Percentiles rank a stretch among this genome's conserved stretches.
These are phyloP conservation scores for Drosophila guanche DNA, from an alignment of 1,140 invertebrate species.

Conservation along the genomic window DNA sequence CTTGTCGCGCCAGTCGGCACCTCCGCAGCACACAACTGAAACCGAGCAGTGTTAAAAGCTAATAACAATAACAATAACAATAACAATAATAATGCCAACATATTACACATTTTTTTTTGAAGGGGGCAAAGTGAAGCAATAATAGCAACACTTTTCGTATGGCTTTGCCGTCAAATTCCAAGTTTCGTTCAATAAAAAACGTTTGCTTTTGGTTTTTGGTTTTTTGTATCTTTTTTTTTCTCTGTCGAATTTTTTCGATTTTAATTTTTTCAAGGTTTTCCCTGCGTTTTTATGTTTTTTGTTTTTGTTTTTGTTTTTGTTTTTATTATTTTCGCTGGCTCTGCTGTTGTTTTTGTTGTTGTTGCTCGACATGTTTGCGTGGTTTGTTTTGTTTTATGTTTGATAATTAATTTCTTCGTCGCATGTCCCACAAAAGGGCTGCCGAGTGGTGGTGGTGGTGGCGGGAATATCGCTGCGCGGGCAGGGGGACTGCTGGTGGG, in stretches of 20 bases:
- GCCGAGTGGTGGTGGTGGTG: no score
- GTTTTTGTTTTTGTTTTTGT: slow-evolving; percentile 34
- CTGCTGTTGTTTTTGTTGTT: slow-evolving; percentile 2
- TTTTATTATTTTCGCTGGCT: slow-evolving; percentile 35
- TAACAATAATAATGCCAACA: slow-evolving; percentile 16
- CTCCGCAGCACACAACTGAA: no score
- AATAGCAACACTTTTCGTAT: slow-evolving; percentile 29
- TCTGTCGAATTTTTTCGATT: slow-evolving; percentile 16
- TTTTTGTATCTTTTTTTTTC: slow-evolving; percentile 31
- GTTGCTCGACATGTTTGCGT: slow-evolving; percentile 16
- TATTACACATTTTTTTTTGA: slow-evolving; percentile 28
- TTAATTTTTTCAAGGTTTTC: slow-evolving; percentile 51
- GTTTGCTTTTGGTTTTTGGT: slow-evolving; percentile 23
- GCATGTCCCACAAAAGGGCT: not conserved
- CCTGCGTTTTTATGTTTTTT: slow-evolving; percentile 10
- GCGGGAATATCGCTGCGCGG: no score
- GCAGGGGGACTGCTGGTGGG: no score
- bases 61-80: slow-evolving; percentile 26
- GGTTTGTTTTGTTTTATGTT: slow-evolving; percentile 31
- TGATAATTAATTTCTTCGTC: slow-evolving; percentile 42
- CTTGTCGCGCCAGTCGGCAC: no score
- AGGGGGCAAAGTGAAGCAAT: not conserved
- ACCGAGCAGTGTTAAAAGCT: no score
- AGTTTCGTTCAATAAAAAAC: slow-evolving; percentile 53
- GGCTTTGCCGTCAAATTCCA: slow-evolving; percentile 37